These are phyloP conservation scores for Sinella curviseta DNA, from an alignment of 1,140 invertebrate genomes.

Conservation along the genomic window DNA sequence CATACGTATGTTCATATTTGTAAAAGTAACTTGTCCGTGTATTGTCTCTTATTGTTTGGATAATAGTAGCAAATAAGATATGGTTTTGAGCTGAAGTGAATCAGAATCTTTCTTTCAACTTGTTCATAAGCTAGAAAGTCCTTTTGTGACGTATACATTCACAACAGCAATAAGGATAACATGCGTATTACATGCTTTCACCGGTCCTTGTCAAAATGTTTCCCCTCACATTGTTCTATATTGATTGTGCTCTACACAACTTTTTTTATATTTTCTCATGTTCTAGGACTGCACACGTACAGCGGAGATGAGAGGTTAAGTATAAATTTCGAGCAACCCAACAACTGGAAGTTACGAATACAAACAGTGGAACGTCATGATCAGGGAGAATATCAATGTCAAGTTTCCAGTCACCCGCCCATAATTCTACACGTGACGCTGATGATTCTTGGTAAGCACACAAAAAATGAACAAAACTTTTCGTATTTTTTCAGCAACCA, in stretches of 20 bases:
- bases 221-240: neutral
- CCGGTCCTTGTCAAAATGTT: too few relatives aligned
- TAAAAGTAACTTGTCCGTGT: too few relatives aligned
- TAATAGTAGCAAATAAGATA: too few relatives aligned
- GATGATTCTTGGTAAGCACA: constrained; percentile 70
- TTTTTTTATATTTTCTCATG: neutral
- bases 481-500: neutral
- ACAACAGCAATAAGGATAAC: too few relatives aligned
- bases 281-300: constrained; percentile 70
- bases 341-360: constrained; percentile 74
- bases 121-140: neutral
- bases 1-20: too few relatives aligned
- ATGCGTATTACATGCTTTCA: too few relatives aligned
- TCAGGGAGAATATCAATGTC: constrained; percentile 75
- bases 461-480: neutral
- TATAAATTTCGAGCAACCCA: constrained; percentile 70
- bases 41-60: too few relatives aligned
- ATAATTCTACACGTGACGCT: constrained; percentile 70
- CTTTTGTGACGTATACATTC: neutral
- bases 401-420: constrained; percentile 75
- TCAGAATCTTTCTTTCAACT: neutral
- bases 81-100: too few relatives aligned
- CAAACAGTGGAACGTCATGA: constrained; percentile 72
- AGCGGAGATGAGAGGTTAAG: constrained; percentile 76
- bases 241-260: neutral